Evolutionary conservation across 2,888 invertebrate genomes (phyloP).

Genomic region (Hipparchia semele): DNA sequence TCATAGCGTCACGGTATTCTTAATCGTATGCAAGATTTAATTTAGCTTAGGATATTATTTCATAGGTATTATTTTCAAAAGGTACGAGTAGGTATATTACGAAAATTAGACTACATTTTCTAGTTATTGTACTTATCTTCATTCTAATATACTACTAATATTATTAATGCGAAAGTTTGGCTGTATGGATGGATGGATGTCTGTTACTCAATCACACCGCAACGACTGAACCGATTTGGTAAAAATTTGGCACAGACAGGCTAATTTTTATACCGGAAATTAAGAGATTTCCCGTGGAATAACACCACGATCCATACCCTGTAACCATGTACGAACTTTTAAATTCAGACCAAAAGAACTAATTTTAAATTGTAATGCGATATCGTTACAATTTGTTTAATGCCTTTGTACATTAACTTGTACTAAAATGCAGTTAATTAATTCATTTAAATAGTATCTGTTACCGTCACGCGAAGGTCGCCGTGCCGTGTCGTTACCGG

Average conservation of each 20-base stretch:
- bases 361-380: not conserved
- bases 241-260: too few species aligned
- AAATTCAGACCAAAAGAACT: not conserved
- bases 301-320: not conserved
- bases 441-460: constrained; percentile 19
- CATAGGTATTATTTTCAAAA: not conserved
- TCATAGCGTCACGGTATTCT: constrained; percentile 4
- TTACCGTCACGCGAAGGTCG: constrained; percentile 25
- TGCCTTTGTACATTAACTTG: not conserved
- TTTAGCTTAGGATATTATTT: not conserved
- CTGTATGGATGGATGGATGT: too few species aligned
- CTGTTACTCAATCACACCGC: too few species aligned
- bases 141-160: not conserved
- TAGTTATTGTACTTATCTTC: not conserved
- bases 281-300: too few species aligned
- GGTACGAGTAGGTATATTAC: not conserved
- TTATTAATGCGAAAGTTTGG: too few species aligned
- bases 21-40: not conserved
- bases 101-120: not conserved
- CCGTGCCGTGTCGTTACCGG: constrained; percentile 14
- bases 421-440: constrained; percentile 3
- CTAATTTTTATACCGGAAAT: not conserved
- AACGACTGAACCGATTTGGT: not conserved
- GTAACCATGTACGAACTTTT: not conserved
- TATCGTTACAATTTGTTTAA: not conserved